Percentiles rank a stretch among this genome's conserved stretches.
Conservation (phyloP, 2,797 vertebrate species). For the Pteropus rufus region DNA sequence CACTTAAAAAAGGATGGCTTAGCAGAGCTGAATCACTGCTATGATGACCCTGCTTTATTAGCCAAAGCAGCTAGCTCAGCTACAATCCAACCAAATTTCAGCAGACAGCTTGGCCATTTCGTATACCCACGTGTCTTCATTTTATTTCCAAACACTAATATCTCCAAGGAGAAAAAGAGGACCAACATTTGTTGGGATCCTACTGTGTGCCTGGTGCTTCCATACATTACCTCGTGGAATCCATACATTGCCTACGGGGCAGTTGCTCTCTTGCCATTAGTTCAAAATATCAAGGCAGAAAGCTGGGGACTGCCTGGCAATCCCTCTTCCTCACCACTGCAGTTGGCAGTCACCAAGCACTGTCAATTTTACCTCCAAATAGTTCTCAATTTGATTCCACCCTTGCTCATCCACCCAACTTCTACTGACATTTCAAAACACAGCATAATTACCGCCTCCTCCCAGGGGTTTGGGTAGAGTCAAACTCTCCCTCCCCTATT, state of each 20-base stretch:
- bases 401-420: neutral
- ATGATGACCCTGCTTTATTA: neutral
- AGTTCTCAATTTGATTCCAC: neutral
- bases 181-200: accelerated
- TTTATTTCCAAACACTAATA: neutral
- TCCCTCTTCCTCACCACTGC: neutral
- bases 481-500: no score
- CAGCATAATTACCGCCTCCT: neutral
- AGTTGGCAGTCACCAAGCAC: neutral
- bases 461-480: neutral
- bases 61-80: neutral
- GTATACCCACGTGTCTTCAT: neutral
- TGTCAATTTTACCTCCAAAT: neutral
- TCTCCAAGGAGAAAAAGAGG: neutral
- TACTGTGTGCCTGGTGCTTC: neutral
- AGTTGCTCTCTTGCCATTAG: neutral
- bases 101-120: neutral
- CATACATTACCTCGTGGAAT: accelerated
- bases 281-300: neutral
- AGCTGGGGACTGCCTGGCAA: neutral
- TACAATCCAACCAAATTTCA: neutral
- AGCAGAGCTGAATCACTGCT: neutral
- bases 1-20: neutral
- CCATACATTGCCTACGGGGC: accelerated
- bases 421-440: neutral